A percentile compares a stretch with the other conserved stretches of the same genome.
These are phyloP conservation scores for Hepsetus odoe DNA, from an alignment of 2,113 vertebrate genomes.

Conservation along the genomic window DNA sequence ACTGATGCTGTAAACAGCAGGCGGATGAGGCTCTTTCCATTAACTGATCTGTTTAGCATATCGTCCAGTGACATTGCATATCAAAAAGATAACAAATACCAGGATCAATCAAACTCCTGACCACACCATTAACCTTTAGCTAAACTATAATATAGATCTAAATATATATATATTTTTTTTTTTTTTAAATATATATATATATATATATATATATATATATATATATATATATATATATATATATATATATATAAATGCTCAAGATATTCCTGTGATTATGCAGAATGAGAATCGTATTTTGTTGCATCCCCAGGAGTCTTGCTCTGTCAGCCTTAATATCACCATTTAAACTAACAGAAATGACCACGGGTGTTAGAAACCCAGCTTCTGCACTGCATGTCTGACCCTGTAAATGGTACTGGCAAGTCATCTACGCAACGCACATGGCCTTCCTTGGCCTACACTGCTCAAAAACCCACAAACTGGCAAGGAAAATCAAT, in stretches of 20 bases:
- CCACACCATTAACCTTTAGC: too few species aligned
- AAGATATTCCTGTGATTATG: not conserved
- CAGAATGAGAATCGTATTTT: not conserved
- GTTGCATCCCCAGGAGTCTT: not conserved
- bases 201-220: too few species aligned
- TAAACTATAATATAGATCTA: too few species aligned
- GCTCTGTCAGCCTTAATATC: not conserved
- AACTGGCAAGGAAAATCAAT: not conserved
- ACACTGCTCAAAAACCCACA: constrained; percentile 10
- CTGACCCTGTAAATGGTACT: not conserved
- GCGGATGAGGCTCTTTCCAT: not conserved
- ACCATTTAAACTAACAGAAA: not conserved
- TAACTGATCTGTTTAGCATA: not conserved
- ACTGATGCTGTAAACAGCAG: not conserved
- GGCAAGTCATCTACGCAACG: not conserved
- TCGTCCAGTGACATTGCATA: too few species aligned
- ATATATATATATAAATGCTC: too few species aligned
- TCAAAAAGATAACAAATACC: too few species aligned
- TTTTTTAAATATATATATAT: too few species aligned
- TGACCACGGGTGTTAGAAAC: not conserved
- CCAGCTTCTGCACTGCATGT: not conserved
- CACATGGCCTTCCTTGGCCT: not conserved
- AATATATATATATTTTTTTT: too few species aligned
- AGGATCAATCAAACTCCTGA: too few species aligned
- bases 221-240: too few species aligned